Percentiles rank a stretch among this genome's conserved stretches.
Evolutionary conservation across 1,140 invertebrate genomes (phyloP).

Genomic region (Belonocnema kinseyi): DNA sequence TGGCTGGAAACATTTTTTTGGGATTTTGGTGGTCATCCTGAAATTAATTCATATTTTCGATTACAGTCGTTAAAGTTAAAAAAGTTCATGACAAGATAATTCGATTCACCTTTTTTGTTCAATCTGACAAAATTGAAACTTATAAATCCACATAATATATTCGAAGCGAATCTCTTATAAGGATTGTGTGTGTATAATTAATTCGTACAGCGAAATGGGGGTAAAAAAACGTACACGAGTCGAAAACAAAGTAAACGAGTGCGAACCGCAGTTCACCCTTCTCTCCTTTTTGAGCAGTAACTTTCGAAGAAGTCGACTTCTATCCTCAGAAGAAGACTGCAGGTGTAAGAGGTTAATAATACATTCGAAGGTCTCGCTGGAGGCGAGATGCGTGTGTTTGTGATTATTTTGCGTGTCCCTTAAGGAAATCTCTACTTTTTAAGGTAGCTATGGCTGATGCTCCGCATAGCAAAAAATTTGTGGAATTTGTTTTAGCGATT

Average conservation of each 20-base stretch:
- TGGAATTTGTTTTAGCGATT: no score
- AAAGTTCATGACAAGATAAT: no score
- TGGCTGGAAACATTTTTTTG: no score
- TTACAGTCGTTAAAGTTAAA: no score
- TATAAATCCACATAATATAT: no score
- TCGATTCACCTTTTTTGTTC: no score
- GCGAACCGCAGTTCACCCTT: not conserved
- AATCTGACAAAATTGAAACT: no score
- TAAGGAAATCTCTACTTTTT: conserved; percentile 6
- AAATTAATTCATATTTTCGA: no score
- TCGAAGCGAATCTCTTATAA: not conserved
- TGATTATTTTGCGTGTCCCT: conserved; percentile 25
- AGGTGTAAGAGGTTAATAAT: conserved; percentile 31
- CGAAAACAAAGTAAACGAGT: conserved; percentile 21
- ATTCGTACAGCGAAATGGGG: not conserved
- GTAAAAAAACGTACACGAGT: conserved; percentile 3
- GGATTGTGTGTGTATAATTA: conserved; percentile 11
- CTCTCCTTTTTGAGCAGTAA: conserved; percentile 26
- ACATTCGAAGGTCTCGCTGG: conserved; percentile 20
- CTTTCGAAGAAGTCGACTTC: conserved; percentile 21
- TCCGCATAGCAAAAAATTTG: no score
- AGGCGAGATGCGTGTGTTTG: conserved; percentile 12
- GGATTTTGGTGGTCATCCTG: no score
- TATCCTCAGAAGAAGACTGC: conserved; percentile 14
- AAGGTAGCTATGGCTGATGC: no score